These are phyloP conservation scores for Colistium nudipinnis DNA, from an alignment of 2,113 vertebrate genomes.

Conservation along the genomic window DNA sequence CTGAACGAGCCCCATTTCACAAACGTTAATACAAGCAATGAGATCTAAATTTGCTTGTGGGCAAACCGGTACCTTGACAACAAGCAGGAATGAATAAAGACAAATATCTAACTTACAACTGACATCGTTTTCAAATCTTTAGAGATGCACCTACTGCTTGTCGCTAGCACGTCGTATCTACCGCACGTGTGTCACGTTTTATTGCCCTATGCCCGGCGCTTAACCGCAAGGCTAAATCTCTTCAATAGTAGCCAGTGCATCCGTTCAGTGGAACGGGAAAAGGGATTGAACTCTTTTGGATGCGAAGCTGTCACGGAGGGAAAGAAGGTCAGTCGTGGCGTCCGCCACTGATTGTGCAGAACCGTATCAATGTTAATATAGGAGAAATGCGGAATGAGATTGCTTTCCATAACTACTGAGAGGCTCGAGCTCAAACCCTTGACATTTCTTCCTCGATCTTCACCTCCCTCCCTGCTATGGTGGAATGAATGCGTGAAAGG, in stretches of 20 bases:
- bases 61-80: too few species aligned
- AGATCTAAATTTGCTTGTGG: slow-evolving; percentile 24
- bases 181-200: too few species aligned
- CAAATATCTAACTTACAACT: background rate
- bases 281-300: too few species aligned
- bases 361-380: slow-evolving; percentile 22
- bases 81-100: too few species aligned
- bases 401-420: slow-evolving; percentile 22
- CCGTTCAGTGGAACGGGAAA: too few species aligned
- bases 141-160: background rate
- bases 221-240: too few species aligned
- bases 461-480: slow-evolving; percentile 21
- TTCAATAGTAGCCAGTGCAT: too few species aligned
- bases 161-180: too few species aligned
- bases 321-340: too few species aligned
- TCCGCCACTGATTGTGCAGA: too few species aligned
- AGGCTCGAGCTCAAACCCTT: slow-evolving; percentile 21
- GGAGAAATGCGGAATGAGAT: slow-evolving; percentile 22
- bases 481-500: slow-evolving; percentile 39
- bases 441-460: slow-evolving; percentile 29
- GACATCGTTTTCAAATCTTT: background rate
- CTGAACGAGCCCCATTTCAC: slow-evolving; percentile 22
- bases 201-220: too few species aligned
- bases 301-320: too few species aligned
- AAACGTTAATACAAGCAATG: slow-evolving; percentile 7